Evolutionary conservation across 2,113 vertebrate genomes (phyloP).

Genomic region (Mus pahari): DNA sequence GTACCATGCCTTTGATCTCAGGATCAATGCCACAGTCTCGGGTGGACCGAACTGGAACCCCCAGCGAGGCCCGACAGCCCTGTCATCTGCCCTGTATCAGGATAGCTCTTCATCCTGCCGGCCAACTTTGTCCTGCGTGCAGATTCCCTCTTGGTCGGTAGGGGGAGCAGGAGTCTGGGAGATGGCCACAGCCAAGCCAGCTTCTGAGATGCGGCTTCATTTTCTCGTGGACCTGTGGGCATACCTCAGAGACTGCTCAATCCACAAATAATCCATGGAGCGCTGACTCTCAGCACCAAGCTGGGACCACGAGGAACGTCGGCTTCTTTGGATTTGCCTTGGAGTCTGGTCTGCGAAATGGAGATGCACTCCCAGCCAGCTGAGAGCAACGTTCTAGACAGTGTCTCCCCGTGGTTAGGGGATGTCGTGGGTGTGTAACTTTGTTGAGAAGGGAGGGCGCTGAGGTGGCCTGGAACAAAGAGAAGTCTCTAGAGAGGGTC

Average conservation of each 20-base stretch:
- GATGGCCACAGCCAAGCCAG: background rate
- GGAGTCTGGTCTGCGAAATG: background rate
- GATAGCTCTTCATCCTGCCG: rapidly evolving
- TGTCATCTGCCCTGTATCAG: background rate
- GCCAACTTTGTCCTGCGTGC: background rate
- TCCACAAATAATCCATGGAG: background rate
- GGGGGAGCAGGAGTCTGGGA: slow-evolving; percentile 64
- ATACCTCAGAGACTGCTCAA: background rate
- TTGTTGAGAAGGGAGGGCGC: background rate
- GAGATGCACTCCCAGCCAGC: rapidly evolving
- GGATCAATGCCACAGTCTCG: background rate
- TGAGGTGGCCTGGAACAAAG: background rate
- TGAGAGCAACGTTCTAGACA: background rate
- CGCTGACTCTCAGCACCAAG: background rate
- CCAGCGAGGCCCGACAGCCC: background rate
- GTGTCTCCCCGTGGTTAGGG: background rate
- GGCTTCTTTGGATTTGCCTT: background rate
- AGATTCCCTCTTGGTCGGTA: slow-evolving; percentile 22
- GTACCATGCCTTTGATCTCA: background rate
- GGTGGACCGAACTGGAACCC: background rate
- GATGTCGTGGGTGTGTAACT: background rate
- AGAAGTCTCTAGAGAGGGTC: background rate
- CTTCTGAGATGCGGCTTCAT: background rate
- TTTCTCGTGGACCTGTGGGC: background rate
- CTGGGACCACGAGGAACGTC: background rate